Evolutionary conservation across 2,888 invertebrate genomes (phyloP).

Genomic region (Dioctria rufipes): DNA sequence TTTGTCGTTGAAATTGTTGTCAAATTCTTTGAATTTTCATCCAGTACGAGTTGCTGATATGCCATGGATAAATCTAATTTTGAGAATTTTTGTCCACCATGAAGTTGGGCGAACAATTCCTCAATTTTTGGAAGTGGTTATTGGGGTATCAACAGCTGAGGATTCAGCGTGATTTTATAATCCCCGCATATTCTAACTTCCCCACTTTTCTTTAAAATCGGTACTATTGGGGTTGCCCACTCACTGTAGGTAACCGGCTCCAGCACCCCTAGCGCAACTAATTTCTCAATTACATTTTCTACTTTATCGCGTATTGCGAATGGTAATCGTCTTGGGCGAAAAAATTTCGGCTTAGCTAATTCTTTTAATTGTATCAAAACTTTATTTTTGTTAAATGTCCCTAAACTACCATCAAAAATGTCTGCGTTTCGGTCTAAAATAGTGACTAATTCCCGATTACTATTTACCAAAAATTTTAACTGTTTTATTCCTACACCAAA

Average conservation of each 20-base stretch:
- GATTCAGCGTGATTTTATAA: slow-evolving; percentile 62
- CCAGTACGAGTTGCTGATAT: slow-evolving; percentile 65
- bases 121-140: slow-evolving; percentile 63
- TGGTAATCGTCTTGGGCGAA: slow-evolving; percentile 47
- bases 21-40: slow-evolving; percentile 62
- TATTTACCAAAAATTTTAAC: not conserved
- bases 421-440: not conserved
- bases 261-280: slow-evolving; percentile 59
- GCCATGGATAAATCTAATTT: slow-evolving; percentile 65
- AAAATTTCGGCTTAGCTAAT: slow-evolving; percentile 50
- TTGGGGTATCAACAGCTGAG: slow-evolving; percentile 61
- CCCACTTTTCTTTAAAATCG: slow-evolving; percentile 58
- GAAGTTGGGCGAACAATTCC: slow-evolving; percentile 62
- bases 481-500: not conserved
- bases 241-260: slow-evolving; percentile 54
- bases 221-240: slow-evolving; percentile 59
- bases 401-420: not conserved
- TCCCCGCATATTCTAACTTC: slow-evolving; percentile 55
- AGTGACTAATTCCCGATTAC: no score
- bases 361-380: slow-evolving; percentile 29
- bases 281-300: slow-evolving; percentile 53
- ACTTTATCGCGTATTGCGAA: slow-evolving; percentile 54
- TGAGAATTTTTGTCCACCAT: slow-evolving; percentile 55
- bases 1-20: slow-evolving; percentile 63
- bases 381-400: not conserved